Evolutionary conservation across 2,113 vertebrate genomes (phyloP).

Genomic region (Pitta sordida): DNA sequence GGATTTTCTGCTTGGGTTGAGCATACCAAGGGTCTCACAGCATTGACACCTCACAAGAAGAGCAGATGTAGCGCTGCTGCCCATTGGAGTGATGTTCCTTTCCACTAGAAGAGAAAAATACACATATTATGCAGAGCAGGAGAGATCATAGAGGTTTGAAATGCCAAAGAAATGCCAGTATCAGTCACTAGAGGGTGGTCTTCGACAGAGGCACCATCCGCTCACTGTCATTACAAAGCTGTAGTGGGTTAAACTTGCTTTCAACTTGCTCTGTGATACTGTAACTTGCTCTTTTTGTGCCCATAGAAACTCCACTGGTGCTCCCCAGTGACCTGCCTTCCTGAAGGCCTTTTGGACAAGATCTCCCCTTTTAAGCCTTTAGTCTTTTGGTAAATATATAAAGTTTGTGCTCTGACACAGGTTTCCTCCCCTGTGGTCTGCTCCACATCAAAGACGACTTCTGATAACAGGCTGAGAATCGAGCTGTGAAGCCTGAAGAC

Average conservation of each 20-base stretch:
- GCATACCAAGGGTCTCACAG: not conserved
- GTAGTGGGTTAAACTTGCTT: not conserved
- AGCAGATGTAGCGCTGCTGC: not conserved
- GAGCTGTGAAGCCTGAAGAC: constrained; percentile 39
- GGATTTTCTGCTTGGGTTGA: not conserved
- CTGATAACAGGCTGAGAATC: not conserved
- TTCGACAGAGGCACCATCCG: not conserved
- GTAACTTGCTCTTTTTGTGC: not conserved
- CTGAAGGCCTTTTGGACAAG: not conserved
- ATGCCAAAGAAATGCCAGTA: not conserved
- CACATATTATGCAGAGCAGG: not conserved
- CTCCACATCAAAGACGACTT: not conserved
- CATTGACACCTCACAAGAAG: not conserved
- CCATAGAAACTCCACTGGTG: not conserved
- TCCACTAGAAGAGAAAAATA: not conserved
- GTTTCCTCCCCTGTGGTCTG: not conserved
- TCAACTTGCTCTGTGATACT: no score
- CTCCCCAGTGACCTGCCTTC: not conserved
- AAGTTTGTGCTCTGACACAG: not conserved
- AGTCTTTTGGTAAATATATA: not conserved
- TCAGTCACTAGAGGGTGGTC: constrained; percentile 13
- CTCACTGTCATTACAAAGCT: not conserved
- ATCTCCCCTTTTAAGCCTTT: not conserved
- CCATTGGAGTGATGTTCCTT: not conserved
- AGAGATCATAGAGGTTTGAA: not conserved